A percentile compares a stretch with the other conserved stretches of the same genome.
These are phyloP conservation scores for Sarcophaga caerulescens DNA, from an alignment of 2,888 invertebrate genomes.

Conservation along the genomic window DNA sequence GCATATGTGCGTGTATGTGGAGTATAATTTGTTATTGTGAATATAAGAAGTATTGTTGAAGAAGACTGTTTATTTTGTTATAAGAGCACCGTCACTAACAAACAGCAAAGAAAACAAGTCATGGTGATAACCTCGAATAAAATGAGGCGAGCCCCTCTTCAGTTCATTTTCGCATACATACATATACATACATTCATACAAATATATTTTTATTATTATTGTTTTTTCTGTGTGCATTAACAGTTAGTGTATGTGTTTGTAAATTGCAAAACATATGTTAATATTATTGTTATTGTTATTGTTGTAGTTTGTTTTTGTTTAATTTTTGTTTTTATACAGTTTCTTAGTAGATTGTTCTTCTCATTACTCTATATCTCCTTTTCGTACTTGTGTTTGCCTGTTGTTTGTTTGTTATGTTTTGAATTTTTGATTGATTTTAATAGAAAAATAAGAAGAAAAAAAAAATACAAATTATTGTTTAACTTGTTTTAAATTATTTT, in stretches of 20 bases:
- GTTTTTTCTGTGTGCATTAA: conserved; percentile 1
- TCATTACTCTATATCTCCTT: background rate
- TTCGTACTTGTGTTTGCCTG: background rate
- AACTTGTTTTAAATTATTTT: conserved; percentile 40
- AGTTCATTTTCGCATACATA: conserved; percentile 31
- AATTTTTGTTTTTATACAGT: conserved; percentile 12
- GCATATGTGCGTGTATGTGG: too few relatives aligned
- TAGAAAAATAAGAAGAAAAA: conserved; percentile 1
- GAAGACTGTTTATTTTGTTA: too few relatives aligned
- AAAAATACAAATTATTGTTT: background rate
- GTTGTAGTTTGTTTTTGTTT: conserved; percentile 2
- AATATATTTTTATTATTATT: background rate
- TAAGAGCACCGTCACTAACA: too few relatives aligned
- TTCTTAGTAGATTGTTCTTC: conserved; percentile 2
- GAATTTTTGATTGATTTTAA: conserved; percentile 23
- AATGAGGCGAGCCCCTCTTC: conserved; percentile 62
- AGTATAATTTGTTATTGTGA: too few relatives aligned
- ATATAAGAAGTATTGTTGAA: too few relatives aligned
- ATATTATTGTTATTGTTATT: background rate
- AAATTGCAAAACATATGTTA: conserved; percentile 23
- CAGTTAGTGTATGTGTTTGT: background rate
- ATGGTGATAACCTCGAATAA: conserved; percentile 58
- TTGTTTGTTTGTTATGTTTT: conserved; percentile 20
- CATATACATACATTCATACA: too few relatives aligned
- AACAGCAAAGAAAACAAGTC: background rate